These are phyloP conservation scores for Rhabdomys dilectus DNA, from an alignment of 2,113 vertebrate species.

Conservation along the genomic window DNA sequence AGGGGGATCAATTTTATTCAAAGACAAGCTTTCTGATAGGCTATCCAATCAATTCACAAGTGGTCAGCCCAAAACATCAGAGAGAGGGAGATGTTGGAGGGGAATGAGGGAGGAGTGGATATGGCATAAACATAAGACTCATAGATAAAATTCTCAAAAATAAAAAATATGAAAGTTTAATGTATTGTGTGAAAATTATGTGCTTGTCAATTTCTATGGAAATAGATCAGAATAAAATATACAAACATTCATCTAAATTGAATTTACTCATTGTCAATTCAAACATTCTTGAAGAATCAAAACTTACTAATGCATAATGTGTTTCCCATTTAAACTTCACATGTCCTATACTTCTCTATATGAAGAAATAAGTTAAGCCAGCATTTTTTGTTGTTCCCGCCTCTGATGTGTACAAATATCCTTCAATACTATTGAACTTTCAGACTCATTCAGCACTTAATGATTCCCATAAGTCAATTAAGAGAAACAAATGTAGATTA, in stretches of 20 bases:
- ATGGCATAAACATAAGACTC: neutral
- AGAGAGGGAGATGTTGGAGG: neutral
- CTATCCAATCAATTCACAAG: neutral
- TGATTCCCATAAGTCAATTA: neutral
- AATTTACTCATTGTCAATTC: neutral
- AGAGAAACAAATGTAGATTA: slow-evolving; percentile 27
- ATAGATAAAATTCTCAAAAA: neutral
- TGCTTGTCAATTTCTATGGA: neutral
- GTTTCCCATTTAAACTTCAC: neutral
- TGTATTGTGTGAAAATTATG: neutral
- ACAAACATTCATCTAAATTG: neutral
- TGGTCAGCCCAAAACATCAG: neutral
- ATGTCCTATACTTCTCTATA: neutral
- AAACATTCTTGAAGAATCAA: neutral
- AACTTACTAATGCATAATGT: neutral
- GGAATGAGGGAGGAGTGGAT: neutral
- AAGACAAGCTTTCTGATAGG: neutral
- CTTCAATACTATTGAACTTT: neutral
- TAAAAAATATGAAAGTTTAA: neutral
- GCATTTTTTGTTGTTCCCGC: neutral
- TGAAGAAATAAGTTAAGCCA: neutral
- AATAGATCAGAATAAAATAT: neutral
- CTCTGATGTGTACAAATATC: neutral
- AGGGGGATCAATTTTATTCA: neutral
- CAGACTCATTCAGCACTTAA: neutral